Evolutionary conservation across 2,888 invertebrate species (phyloP).

Genomic region (Lepidocyrtoides sp.): DNA sequence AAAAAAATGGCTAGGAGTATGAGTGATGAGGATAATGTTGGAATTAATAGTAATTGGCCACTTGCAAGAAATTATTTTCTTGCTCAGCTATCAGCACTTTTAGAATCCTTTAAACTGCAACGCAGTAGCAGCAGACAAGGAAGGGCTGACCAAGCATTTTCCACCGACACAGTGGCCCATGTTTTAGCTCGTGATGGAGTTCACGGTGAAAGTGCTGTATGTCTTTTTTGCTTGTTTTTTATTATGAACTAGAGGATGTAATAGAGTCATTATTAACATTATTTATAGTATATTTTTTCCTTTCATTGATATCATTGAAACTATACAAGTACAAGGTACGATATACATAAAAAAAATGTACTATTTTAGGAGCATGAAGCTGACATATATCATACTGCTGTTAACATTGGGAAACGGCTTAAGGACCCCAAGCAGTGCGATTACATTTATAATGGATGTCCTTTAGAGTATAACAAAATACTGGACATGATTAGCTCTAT

Average conservation of each 20-base stretch:
- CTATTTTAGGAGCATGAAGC: constrained; percentile 74
- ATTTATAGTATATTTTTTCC: too few species aligned
- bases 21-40: constrained; percentile 38
- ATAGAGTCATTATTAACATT: constrained; percentile 36
- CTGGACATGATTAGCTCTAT: constrained; percentile 78
- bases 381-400: constrained; percentile 80
- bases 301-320: too few species aligned
- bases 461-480: constrained; percentile 73
- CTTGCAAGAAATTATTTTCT: constrained; percentile 7
- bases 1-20: constrained; percentile 45
- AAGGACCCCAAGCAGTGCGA: constrained; percentile 80
- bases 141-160: constrained; percentile 7
- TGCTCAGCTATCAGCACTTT: not conserved
- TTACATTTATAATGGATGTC: constrained; percentile 81
- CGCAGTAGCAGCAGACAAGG: not conserved
- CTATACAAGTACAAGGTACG: too few species aligned
- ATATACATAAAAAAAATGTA: too few species aligned
- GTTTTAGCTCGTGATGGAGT: constrained; percentile 45
- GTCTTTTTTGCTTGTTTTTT: not conserved
- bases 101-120: not conserved
- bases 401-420: constrained; percentile 78
- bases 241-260: too few species aligned
- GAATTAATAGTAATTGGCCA: constrained; percentile 38
- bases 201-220: constrained; percentile 48
- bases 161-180: not conserved